A percentile compares a stretch with the other conserved stretches of the same genome.
Evolutionary conservation across 2,888 invertebrate species (phyloP).

Genomic region (Gandaritis pyraliata): DNA sequence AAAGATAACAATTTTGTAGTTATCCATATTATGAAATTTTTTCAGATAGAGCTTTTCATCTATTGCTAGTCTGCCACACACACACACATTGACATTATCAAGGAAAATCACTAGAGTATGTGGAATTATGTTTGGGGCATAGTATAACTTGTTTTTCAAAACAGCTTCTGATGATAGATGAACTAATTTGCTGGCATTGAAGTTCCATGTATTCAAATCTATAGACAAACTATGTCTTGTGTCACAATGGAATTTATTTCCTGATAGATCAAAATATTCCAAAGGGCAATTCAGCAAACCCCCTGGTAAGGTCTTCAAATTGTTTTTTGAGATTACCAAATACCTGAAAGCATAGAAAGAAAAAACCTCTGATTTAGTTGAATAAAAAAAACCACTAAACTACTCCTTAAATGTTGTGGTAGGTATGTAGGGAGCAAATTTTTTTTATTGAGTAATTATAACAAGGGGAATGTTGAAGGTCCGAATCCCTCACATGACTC

Average conservation of each 20-base stretch:
- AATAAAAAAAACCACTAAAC: no score
- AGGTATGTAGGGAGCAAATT: no score
- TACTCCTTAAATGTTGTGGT: no score
- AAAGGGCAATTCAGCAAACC: constrained; percentile 82
- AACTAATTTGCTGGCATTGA: constrained; percentile 78
- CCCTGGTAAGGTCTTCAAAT: constrained; percentile 83
- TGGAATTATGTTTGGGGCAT: constrained; percentile 85
- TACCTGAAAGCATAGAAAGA: constrained; percentile 67
- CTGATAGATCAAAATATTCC: constrained; percentile 83
- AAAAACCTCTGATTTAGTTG: not conserved
- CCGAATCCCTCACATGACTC: no score
- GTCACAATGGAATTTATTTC: constrained; percentile 76
- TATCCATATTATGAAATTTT: constrained; percentile 66
- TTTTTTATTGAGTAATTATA: no score
- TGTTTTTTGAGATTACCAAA: constrained; percentile 83
- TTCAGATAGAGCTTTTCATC: constrained; percentile 57
- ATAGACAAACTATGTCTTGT: constrained; percentile 33
- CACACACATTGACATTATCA: constrained; percentile 85
- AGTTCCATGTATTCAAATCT: constrained; percentile 59
- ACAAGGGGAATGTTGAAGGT: no score
- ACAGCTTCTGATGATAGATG: constrained; percentile 83
- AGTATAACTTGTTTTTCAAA: constrained; percentile 79
- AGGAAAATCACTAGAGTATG: constrained; percentile 84
- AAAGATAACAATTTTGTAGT: constrained; percentile 68
- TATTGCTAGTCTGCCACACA: constrained; percentile 83